A percentile compares a stretch with the other conserved stretches of the same genome.
These are phyloP conservation scores for Varanus komodoensis DNA, from an alignment of 2,113 vertebrate genomes.

Conservation along the genomic window DNA sequence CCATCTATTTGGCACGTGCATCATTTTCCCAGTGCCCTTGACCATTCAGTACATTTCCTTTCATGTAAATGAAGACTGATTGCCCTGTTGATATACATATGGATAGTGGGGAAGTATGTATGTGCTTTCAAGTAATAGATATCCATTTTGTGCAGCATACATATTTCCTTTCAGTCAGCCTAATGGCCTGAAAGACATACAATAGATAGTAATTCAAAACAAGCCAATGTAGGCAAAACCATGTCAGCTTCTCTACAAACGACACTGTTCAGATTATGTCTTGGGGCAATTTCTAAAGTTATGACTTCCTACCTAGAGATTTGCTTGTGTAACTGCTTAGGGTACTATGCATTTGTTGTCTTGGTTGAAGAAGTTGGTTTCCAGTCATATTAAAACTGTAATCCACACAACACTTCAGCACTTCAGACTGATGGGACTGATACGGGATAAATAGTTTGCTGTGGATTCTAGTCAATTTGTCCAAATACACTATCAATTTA, in stretches of 20 bases:
- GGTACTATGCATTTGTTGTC: too few relatives aligned
- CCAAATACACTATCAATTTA: not conserved
- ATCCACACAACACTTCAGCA: not conserved
- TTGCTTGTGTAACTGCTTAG: not conserved
- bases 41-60: conserved; percentile 36
- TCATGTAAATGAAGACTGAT: conserved; percentile 31
- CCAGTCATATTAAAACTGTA: not conserved
- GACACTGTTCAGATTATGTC: not conserved
- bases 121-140: conserved; percentile 17
- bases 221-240: conserved; percentile 6
- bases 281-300: not conserved
- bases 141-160: conserved; percentile 6
- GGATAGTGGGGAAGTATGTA: conserved; percentile 16
- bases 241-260: not conserved
- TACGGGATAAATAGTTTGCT: not conserved
- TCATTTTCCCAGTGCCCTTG: conserved; percentile 31
- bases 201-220: conserved; percentile 20
- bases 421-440: not conserved
- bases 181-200: conserved; percentile 7
- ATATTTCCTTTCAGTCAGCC: conserved; percentile 32
- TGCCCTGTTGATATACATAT: conserved; percentile 1
- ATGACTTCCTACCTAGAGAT: not conserved
- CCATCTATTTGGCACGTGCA: conserved; percentile 24
- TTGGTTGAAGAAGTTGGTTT: not conserved
- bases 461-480: not conserved